Evolutionary conservation across 2,888 invertebrate species (phyloP), one percentile per base, ranked within the genome.

Genomic region (Thelaira solivaga): DNA sequence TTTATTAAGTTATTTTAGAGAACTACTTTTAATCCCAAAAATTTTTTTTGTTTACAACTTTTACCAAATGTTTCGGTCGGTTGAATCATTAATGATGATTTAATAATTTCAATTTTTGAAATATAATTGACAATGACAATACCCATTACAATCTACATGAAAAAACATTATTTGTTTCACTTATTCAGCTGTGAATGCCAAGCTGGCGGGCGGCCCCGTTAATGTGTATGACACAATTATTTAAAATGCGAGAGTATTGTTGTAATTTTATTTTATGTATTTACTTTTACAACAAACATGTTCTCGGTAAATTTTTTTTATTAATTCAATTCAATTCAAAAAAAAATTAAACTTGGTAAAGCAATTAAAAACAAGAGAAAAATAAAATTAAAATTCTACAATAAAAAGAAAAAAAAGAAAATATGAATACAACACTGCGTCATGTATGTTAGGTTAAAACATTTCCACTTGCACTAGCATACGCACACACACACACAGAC

Each of bases 141-240:
- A 36, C 39, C 65, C 55, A 31, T 24, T 61, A 53, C 13, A n/a
- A n/a, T n/a, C n/a, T n/a, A n/a, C n/a, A n/a, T 11, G 47, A 61
- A 62, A 57, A n/a, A 47, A 67, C 67, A 69, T 74, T 64, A 69
- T 69, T 73, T 76, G 53, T 67, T 61, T 72, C 13, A 62, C 13
- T 67, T 49, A 65, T 55, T 78, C 74, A 78, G 59, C 64, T 74
- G 77, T 78, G 77, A 78, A 78, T 78, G 74, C 72, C 76, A 62
- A 41, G 57, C 65, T 69, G 69, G 68, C 76, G 55, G 69, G 68
- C 76, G 55, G n/a, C n/a, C n/a, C n/a, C n/a, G n/a, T n/a, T n/a
- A n/a, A n/a, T n/a, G n/a, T 36, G 24, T 62, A 72, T 59, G 72
- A 68, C 76, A 76, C 73, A 73, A 73, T 78, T 78, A 51, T 43